phyloP scores from a whole-genome alignment of 2,888 invertebrate genomes.

The Cosmia trapezina region DNA sequence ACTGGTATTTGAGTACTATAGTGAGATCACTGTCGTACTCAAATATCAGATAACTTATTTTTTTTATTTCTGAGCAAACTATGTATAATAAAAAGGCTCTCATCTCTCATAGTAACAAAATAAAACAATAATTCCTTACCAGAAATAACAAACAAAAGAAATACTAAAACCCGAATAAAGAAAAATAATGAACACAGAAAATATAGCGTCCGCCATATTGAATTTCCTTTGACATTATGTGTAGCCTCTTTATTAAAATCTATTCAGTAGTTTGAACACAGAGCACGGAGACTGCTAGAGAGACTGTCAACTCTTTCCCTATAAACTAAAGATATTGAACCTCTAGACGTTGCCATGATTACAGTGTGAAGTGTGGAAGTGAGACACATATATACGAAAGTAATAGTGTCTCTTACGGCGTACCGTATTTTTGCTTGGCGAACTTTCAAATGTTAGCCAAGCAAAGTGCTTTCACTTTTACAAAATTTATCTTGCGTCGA shows the following conservation, averaged over 20 bases:
- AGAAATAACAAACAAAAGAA: background rate
- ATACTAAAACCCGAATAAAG: background rate
- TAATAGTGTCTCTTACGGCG: too few species aligned
- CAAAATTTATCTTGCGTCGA: too few species aligned
- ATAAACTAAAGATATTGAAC: too few species aligned
- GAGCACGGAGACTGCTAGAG: background rate
- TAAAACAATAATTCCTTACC: background rate
- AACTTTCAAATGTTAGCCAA: too few species aligned
- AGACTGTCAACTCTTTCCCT: background rate
- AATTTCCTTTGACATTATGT: slow-evolving; percentile 32
- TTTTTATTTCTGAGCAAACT: background rate
- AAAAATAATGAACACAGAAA: slow-evolving; percentile 9
- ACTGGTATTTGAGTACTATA: too few species aligned
- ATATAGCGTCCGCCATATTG: slow-evolving; percentile 17
- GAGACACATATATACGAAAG: too few species aligned
- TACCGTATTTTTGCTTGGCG: too few species aligned
- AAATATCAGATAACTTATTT: background rate
- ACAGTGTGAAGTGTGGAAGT: too few species aligned
- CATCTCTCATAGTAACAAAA: background rate
- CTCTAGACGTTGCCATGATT: too few species aligned
- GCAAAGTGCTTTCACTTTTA: too few species aligned
- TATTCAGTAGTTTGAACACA: background rate
- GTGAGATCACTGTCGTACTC: background rate
- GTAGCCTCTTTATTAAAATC: slow-evolving; percentile 22
- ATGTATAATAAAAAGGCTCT: background rate